Evolutionary conservation across 2,797 vertebrate species (phyloP), one percentile per base, ranked within the genome.

Genomic region (Fringilla coelebs): DNA sequence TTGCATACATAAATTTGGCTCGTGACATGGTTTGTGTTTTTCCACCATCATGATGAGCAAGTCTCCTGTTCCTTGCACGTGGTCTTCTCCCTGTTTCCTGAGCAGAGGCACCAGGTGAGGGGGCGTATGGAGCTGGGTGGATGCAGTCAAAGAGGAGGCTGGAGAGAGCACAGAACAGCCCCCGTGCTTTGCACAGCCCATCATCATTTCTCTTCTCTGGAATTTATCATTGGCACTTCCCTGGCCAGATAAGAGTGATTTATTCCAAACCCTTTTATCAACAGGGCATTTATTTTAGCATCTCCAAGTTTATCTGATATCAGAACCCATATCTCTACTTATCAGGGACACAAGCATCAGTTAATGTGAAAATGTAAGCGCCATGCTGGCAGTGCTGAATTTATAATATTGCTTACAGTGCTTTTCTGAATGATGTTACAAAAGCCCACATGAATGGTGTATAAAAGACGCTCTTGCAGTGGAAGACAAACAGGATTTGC

Each of bases 41-140:
- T 60, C 76, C 29, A 52, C 13, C 51, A 10, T 7, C 1, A 2
- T 25, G 63, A 73, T 0, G 7, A 21, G 22, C 25, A 43, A 54
- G 13, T 41, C 13, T 74, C 74, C 72, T 49, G 6, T 28, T 79
- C n/a, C 24, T 38, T 71, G 52, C 4, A 2, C 3, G 8, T 58
- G 20, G 34, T 65, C 6, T 4, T 48, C 48, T 58, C 34, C 54
- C 7, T 3, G 1, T 49, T 78, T 61, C 32, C 17, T 26, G 34
- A 41, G 43, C 52, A 72, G 78, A 57, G 49, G 8, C 41, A 17
- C 19, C 1, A 2, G 38, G n/a, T 0, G 0, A 68, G 29, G 49
- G 40, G 29, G 14, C 0, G 1, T 11, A 17, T 0, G 0, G 6
- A 24, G 17, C 2, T 68, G 46, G 10, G 60, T 22, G 63, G 19